Percentiles rank a stretch among this genome's conserved stretches.
phyloP scores from a whole-genome alignment of 2,797 vertebrate genomes.

The Sebastes matsubarae region DNA sequence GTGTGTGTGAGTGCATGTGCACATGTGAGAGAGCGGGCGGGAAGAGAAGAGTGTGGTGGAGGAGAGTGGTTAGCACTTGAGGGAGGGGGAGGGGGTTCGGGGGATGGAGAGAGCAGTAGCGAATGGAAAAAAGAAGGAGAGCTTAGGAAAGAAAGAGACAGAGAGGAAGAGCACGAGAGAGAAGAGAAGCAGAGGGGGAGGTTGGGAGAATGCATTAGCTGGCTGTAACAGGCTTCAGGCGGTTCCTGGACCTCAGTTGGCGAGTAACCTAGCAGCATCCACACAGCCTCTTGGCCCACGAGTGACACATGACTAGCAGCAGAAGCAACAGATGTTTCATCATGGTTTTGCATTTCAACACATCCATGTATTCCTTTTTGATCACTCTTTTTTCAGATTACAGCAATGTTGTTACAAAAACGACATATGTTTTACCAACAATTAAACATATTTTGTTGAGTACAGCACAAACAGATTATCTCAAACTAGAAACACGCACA shows the following conservation, averaged over 20 bases:
- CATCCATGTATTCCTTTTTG: neutral
- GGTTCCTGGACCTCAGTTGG: conserved; percentile 74
- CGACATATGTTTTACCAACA: neutral
- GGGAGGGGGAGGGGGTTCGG: conserved; percentile 54
- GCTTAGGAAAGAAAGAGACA: conserved; percentile 69
- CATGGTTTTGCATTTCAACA: conserved; percentile 17
- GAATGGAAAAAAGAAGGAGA: conserved; percentile 72
- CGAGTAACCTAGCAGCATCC: conserved; percentile 72
- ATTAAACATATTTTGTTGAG: neutral
- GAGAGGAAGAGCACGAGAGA: conserved; percentile 66
- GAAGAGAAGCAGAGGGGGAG: conserved; percentile 65
- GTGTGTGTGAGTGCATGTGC: conserved; percentile 46
- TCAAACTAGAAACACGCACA: neutral
- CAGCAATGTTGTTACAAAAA: neutral
- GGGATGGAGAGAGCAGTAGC: conserved; percentile 71
- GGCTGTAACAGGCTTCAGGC: conserved; percentile 79
- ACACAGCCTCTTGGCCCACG: conserved; percentile 43
- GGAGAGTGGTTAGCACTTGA: conserved; percentile 73
- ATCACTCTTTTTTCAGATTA: neutral
- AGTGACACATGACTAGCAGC: conserved; percentile 67
- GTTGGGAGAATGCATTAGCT: conserved; percentile 76
- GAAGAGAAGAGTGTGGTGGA: conserved; percentile 68
- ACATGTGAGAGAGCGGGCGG: conserved; percentile 53
- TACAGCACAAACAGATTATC: neutral
- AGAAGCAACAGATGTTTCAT: conserved; percentile 47